Conservation (phyloP, 2,113 vertebrate genomes). For the Silurus meridionalis region DNA sequence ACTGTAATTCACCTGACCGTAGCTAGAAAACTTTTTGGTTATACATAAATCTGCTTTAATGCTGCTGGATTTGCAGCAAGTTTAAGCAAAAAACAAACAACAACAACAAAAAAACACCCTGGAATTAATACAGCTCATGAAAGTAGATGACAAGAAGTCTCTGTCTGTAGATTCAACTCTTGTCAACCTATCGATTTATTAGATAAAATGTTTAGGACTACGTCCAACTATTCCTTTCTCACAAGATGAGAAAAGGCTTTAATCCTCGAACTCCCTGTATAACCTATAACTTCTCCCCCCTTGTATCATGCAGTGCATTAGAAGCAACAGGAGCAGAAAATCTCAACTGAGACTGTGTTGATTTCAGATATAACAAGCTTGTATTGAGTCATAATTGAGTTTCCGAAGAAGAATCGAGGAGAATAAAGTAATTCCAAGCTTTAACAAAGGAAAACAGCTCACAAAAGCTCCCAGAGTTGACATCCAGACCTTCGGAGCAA, state of each 20-base stretch:
- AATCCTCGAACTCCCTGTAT: too few relatives aligned
- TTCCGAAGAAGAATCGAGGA: background rate
- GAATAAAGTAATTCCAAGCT: constrained; percentile 25
- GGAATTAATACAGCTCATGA: constrained; percentile 8
- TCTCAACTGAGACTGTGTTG: background rate
- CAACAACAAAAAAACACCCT: background rate
- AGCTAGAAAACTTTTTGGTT: constrained; percentile 9
- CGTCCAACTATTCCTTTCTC: background rate
- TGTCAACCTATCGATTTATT: constrained; percentile 9
- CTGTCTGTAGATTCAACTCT: background rate
- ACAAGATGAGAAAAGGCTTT: background rate
- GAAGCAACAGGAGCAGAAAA: background rate
- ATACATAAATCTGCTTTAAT: constrained; percentile 2
- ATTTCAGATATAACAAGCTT: constrained; percentile 29
- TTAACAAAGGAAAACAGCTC: background rate
- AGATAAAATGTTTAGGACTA: background rate
- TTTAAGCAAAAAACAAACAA: background rate
- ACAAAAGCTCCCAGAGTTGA: background rate
- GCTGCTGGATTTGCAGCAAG: background rate
- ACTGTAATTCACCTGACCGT: constrained; percentile 5
- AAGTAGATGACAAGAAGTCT: constrained; percentile 14
- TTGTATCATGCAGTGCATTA: constrained; percentile 18
- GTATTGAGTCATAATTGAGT: background rate
- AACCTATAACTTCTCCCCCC: background rate
- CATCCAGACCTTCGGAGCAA: background rate